Evolutionary conservation across 2,888 invertebrate species (phyloP), one percentile per base, ranked within the genome.

Genomic region (Tyria jacobaeae): DNA sequence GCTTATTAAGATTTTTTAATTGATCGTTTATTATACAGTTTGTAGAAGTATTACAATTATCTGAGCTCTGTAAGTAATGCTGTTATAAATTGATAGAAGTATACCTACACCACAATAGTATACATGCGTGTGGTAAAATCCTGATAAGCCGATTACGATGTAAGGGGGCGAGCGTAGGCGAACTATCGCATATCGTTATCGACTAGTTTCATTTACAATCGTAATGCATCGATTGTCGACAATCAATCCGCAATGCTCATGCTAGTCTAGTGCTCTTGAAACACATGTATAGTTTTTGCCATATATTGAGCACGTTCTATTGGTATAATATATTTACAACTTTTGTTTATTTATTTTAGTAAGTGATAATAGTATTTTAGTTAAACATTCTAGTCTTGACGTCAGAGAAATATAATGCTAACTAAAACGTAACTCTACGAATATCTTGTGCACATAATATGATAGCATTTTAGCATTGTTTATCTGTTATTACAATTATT

Each of bases 71-170:
- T 50, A 54, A 54, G 47, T 44, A 57, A 55, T 52, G n/a, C n/a
- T 48, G 31, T 31, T n/a, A 59, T 64, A 56, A 48, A 51, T 14
- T n/a, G 48, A 47, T 24, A 35, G 24, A 59, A 70, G 68, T 62
- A 69, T 67, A 73, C 76, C 74, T 79, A 80, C 79, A 83, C 81
- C 78, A 78, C 80, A 75, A 79, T 81, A 80, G 80, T 74, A 73
- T 78, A 81, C 82, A 83, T 83, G 89, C 83, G 89, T 89, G 89
- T 82, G 88, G 89, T 89, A 88, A 85, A 88, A 84, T 87, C 90
- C 84, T 87, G 90, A 89, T 92, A 91, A 91, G 89, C 89, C 87
- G 91, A 92, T 93, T 92, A 90, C 88, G 85, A 87, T 88, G 88
- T 85, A 89, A 87, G 80, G 84, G 82, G 86, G 87, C 82, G 83